Conservation (phyloP, 2,888 invertebrate species). For the Trachelus stipa region DNA sequence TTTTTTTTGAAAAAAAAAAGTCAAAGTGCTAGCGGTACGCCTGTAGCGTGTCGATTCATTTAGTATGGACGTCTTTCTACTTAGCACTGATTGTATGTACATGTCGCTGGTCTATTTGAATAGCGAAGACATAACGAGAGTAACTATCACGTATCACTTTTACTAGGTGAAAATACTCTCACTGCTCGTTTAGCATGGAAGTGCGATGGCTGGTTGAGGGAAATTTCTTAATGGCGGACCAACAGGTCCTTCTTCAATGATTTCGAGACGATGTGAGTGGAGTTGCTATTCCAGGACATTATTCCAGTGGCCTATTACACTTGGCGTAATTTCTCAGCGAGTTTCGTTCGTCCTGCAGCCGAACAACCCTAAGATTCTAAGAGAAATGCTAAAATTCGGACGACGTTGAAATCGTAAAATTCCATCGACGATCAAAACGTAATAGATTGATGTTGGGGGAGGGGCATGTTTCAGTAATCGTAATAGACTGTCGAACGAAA, state of each 20-base stretch:
- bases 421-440: background rate
- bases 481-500: background rate
- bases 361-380: too few species aligned
- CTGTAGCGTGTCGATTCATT: background rate
- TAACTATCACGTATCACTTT: conserved; percentile 3
- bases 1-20: background rate
- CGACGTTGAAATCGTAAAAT: background rate
- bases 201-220: background rate
- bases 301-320: background rate
- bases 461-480: background rate
- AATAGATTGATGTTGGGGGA: background rate
- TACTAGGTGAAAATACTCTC: conserved; percentile 6
- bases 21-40: background rate
- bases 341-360: too few species aligned
- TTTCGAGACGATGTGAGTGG: background rate
- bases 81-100: background rate
- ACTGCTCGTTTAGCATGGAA: conserved; percentile 1
- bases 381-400: background rate
- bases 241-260: background rate
- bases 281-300: background rate
- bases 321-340: too few species aligned
- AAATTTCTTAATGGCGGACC: background rate
- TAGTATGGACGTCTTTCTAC: background rate
- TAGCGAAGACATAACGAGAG: background rate
- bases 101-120: background rate